Evolutionary conservation across 2,888 invertebrate genomes (phyloP).

Genomic region (Metellina segmentata): DNA sequence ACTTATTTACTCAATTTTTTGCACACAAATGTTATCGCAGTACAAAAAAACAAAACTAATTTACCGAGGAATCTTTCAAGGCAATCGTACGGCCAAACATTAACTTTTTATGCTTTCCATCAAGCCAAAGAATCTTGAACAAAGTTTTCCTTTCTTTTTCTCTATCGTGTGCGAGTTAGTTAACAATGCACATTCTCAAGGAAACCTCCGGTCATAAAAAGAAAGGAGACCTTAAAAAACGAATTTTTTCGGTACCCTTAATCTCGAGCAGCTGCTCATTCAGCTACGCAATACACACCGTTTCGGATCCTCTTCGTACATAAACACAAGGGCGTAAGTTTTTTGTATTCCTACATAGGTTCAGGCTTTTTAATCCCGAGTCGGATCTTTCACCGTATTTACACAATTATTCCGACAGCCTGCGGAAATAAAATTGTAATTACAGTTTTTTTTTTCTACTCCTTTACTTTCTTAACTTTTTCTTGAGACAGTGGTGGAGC

Average conservation of each 20-base stretch:
- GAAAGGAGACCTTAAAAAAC: neutral
- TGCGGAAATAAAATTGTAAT: constrained; percentile 54
- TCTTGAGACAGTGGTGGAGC: neutral
- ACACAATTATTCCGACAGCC: constrained; percentile 46
- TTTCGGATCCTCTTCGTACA: constrained; percentile 1
- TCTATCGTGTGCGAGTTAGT: neutral
- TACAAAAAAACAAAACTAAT: neutral
- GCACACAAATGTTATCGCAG: neutral
- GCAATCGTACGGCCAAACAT: neutral
- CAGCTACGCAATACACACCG: neutral
- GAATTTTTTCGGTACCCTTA: neutral
- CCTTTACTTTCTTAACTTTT: neutral
- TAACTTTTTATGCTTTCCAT: neutral
- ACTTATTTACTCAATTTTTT: neutral
- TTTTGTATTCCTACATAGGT: constrained; percentile 4
- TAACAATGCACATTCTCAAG: constrained; percentile 7
- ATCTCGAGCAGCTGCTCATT: constrained; percentile 5
- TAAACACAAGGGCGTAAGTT: constrained; percentile 1
- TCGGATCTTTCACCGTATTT: constrained; percentile 36
- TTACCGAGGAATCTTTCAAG: neutral
- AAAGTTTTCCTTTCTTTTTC: neutral
- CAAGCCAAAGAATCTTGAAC: neutral
- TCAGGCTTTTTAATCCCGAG: constrained; percentile 14
- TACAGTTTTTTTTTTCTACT: constrained; percentile 17
- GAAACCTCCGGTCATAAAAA: neutral